Evolutionary conservation across 1,140 invertebrate genomes (phyloP), one percentile per base, ranked within the genome.

Genomic region (Drusus annulatus): DNA sequence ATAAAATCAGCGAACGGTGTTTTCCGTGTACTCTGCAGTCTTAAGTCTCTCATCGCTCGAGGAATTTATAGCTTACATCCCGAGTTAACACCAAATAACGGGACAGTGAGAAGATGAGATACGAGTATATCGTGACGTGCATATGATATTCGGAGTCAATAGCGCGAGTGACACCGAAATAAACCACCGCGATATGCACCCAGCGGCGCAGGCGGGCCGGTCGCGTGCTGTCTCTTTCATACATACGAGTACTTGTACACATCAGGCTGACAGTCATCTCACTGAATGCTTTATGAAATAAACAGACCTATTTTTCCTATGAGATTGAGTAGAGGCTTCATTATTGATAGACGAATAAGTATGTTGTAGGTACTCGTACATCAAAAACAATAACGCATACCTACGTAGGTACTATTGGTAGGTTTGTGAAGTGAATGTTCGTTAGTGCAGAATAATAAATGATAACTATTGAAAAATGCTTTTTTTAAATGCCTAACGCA

Each of bases 121-220:
- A n/a, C n/a, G n/a, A n/a, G n/a, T n/a, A 78, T 78, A 25, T 28
- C 76, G 52, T 51, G 80, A 63, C 76, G 23, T 45, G 52, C 56
- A 60, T 71, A 31, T 73, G 80, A 80, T 80, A 80, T 80, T 74
- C 63, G n/a, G 36, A 78, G 50, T 78, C 77, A 81, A 81, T 78
- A 81, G 77, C 68, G 68, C 19, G 75, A 60, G 65, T 69, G 80
- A 75, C 80, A 81, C 69, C 28, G 73, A 81, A 81, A 81, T 81
- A 81, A 81, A 81, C 80, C 62, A 21, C 25, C 68, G 58, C 54
- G 36, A 78, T 78, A 68, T 62, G 62, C 62, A 25, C 36, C 56
- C 17, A 60, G 58, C 36, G 10, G 36, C 13, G 36, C 21, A 15
- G 73, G 31, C 62, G 60, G 60, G 21, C 79, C 23, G n/a, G 36